Percentiles rank a stretch among this genome's conserved stretches.
Evolutionary conservation across 2,113 vertebrate genomes (phyloP).

Genomic region (Rynchops niger): DNA sequence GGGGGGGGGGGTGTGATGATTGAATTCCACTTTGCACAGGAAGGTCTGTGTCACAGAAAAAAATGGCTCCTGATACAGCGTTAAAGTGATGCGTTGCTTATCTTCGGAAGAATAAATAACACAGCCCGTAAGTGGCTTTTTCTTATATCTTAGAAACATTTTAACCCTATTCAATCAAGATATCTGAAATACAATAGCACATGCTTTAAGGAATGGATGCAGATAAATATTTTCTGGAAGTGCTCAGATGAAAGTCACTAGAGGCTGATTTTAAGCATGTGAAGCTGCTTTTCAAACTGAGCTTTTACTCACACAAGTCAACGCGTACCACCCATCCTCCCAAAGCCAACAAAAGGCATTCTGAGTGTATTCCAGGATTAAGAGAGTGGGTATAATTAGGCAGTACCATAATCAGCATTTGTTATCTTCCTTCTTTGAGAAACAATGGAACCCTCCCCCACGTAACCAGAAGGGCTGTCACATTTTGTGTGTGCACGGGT

Average conservation of each 20-base stretch:
- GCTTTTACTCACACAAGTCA: neutral
- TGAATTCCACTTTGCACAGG: neutral
- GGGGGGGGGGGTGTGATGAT: neutral
- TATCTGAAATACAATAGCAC: neutral
- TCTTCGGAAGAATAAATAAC: neutral
- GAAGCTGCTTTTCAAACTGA: neutral
- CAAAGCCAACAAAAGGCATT: neutral
- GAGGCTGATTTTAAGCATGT: neutral
- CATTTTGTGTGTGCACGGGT: neutral
- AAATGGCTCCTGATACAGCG: neutral
- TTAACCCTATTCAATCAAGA: neutral
- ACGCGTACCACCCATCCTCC: neutral
- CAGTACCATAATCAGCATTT: neutral
- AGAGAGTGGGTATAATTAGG: neutral
- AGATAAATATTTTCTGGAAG: neutral
- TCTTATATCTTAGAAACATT: neutral
- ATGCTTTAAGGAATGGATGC: neutral
- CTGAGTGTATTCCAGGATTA: neutral
- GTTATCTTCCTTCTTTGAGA: neutral
- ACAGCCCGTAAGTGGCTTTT: neutral
- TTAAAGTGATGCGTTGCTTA: neutral
- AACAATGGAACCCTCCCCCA: accelerated
- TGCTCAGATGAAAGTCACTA: too few species aligned
- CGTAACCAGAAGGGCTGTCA: neutral
- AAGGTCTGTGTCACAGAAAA: neutral